Evolutionary conservation across 1,140 invertebrate species (phyloP).

Genomic region (Antheraea pernyi): DNA sequence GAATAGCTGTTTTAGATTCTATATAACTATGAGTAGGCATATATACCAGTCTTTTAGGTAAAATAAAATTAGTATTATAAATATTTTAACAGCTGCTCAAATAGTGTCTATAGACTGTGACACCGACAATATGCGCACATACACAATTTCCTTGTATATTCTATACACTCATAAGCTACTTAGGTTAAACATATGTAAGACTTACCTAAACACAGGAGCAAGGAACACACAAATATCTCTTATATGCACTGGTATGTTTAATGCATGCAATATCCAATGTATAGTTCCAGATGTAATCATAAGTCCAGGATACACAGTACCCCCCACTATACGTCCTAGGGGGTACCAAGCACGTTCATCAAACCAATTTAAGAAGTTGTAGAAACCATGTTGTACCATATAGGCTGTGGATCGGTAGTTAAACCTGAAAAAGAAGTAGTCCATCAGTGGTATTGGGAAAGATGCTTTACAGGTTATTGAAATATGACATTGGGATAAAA

Average conservation of each 20-base stretch:
- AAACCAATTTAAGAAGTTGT: constrained; percentile 99
- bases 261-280: constrained; percentile 93
- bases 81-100: too few relatives aligned
- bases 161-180: too few relatives aligned
- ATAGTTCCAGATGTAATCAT: constrained; percentile 99
- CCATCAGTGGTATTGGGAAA: background rate
- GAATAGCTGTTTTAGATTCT: too few relatives aligned
- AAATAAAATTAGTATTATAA: too few relatives aligned
- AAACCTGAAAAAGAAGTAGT: constrained; percentile 86
- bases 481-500: background rate
- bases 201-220: constrained; percentile 94
- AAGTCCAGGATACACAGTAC: constrained; percentile 97
- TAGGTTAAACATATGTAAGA: background rate
- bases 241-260: constrained; percentile 99
- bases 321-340: constrained; percentile 96
- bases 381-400: constrained; percentile 99
- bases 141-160: too few relatives aligned
- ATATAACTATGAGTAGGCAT: too few relatives aligned
- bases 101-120: too few relatives aligned
- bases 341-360: constrained; percentile 99
- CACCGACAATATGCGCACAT: too few relatives aligned
- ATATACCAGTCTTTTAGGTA: too few relatives aligned
- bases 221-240: constrained; percentile 99
- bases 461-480: constrained; percentile 14
- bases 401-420: constrained; percentile 99